These are phyloP conservation scores for Tetragonisca angustula DNA, from an alignment of 2,888 invertebrate species.

Conservation along the genomic window DNA sequence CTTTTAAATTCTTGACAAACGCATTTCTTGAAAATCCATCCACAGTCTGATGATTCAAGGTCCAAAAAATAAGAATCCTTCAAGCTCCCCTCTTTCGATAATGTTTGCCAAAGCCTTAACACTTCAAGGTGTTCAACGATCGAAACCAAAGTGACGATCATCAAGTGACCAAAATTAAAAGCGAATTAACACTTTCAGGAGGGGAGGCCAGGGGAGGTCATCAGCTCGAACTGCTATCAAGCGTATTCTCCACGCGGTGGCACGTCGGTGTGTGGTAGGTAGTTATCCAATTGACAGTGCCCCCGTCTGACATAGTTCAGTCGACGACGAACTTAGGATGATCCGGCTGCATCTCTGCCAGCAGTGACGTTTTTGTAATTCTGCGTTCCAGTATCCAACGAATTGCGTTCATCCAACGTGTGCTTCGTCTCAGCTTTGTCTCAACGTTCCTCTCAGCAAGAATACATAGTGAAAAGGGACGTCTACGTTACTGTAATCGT, in stretches of 20 bases:
- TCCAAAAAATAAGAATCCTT: background rate
- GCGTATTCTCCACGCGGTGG: conserved; percentile 46
- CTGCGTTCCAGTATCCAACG: conserved; percentile 2
- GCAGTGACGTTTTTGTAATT: conserved; percentile 46
- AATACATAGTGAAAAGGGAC: background rate
- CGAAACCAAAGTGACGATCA: background rate
- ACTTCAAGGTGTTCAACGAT: background rate
- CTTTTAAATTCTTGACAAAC: background rate
- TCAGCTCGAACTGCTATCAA: conserved; percentile 43
- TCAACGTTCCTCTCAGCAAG: background rate
- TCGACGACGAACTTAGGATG: conserved; percentile 80
- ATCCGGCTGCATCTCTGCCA: conserved; percentile 66
- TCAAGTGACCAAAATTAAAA: conserved; percentile 24
- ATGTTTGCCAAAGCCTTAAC: background rate
- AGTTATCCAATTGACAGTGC: conserved; percentile 82
- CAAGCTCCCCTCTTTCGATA: background rate
- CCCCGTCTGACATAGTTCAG: conserved; percentile 82
- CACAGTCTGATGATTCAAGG: background rate
- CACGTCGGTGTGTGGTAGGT: conserved; percentile 76
- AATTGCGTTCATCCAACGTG: conserved; percentile 1
- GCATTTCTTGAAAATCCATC: background rate
- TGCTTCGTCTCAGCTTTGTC: background rate
- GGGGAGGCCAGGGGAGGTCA: conserved; percentile 19
- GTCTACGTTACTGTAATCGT: background rate
- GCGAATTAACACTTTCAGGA: conserved; percentile 25